Evolutionary conservation across 2,113 vertebrate genomes (phyloP), one percentile per base, ranked within the genome.

Genomic region (Pholis gunnellus): DNA sequence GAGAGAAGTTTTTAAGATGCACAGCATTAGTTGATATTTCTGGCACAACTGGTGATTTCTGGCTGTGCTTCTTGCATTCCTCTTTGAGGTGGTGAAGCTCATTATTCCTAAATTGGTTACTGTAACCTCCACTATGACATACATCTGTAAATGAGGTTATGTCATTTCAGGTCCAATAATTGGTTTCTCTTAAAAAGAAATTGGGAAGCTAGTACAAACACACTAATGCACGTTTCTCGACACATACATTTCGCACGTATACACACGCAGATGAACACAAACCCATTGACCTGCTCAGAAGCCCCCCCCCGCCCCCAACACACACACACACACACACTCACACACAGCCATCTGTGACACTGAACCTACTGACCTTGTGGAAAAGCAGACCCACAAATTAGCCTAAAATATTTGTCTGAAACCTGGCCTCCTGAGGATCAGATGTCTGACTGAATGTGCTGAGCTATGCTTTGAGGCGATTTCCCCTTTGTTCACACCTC

Each of bases 281-380:
- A 38, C 38, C 7, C 38, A 38, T 34, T 34, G 6, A 34, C 34
- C 34, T 34, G 34, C 34, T 34, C 34, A 34, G 34, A 34, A 34
- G 31, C 31, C 3, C 31, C 31, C 31, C 31, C 31, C 34, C 48
- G 70, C 40, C 20, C 48, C 50, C 44, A 34, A 74, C 71, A 72
- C 14, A 18, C 5, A 48, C 46, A 48, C 46, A 91, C 66, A 82
- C 72, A 82, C n/a, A 38, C 31, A 13, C 52, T 63, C 11, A 78
- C 40, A 71, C 40, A 52, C 29, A 74, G 76, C 88, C 91, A 90
- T 91, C 79, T 92, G 88, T 86, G 85, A 89, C 88, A 77, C 81
- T 89, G 87, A 94, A 94, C 87, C 76, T 65, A 14, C 14, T 87
- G 91, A 93, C 91, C 86, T 84, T 61, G 65, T 22, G 50, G 57